Conservation (phyloP, 1,140 invertebrate genomes). For the Orussus abietinus region DNA sequence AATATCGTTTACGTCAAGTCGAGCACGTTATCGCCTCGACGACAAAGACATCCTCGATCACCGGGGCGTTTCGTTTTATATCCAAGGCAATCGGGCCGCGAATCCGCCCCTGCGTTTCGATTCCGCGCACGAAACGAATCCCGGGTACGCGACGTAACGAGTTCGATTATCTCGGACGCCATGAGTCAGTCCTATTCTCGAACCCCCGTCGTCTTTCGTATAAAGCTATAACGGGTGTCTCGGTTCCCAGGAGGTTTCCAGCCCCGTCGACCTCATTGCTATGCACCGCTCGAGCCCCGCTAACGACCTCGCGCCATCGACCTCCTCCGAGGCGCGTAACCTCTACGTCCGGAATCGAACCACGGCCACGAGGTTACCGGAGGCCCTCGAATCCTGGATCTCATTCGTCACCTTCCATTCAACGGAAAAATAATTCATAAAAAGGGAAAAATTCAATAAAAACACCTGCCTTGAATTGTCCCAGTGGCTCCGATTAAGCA, state of each 20-base stretch:
- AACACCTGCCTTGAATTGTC: too few species aligned
- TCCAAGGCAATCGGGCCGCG: too few species aligned
- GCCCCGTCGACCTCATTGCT: constrained; percentile 40
- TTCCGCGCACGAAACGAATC: constrained; percentile 46
- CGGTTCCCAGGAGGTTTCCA: constrained; percentile 48
- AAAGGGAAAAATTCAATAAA: too few species aligned
- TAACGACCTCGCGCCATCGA: constrained; percentile 43
- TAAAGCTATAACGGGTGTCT: constrained; percentile 43
- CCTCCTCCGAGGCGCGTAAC: constrained; percentile 9
- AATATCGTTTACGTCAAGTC: too few species aligned
- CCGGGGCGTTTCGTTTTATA: too few species aligned
- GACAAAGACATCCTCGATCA: too few species aligned
- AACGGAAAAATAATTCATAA: too few species aligned
- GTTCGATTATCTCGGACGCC: constrained; percentile 46
- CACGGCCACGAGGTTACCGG: too few species aligned
- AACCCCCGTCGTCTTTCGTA: constrained; percentile 19
- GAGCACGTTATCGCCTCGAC: too few species aligned
- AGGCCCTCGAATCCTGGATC: too few species aligned
- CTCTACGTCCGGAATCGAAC: too few species aligned
- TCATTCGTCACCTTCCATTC: too few species aligned
- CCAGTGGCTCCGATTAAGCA: constrained; percentile 38
- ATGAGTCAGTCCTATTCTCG: constrained; percentile 41
- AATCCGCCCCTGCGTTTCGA: constrained; percentile 39
- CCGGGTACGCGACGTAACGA: constrained; percentile 41
- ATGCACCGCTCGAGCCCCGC: constrained; percentile 46